Evolutionary conservation across 2,113 vertebrate species (phyloP), one percentile per base, ranked within the genome.

Genomic region (Alouatta palliata): DNA sequence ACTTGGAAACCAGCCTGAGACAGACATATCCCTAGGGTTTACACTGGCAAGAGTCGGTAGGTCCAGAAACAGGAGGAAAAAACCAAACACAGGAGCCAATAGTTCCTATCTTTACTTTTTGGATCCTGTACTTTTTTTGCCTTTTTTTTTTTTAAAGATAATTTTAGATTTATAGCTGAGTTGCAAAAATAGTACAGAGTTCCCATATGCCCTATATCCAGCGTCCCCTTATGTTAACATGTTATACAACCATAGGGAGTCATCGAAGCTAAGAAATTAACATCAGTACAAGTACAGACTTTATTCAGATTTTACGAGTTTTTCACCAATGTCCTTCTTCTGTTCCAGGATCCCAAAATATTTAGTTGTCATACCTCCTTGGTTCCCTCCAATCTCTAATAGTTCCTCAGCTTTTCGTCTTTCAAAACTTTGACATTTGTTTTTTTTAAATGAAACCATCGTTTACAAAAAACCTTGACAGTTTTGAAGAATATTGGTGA

Each of bases 251-350:
- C 86, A 77, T 2, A 80, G 45, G 80, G 58, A 84, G 45, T 90
- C 76, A 79, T 47, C 64, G 83, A 96, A 96, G 90, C 30, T 87
- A 90, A 95, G 79, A 94, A 70, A 92, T 27, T 76, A 86, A 82
- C 73, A 64, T 4, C 86, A 37, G 27, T 85, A 84, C 20, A 95
- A 90, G 32, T 32, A 87, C 5, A 94, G 45, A 64, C 47, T 35
- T 80, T 91, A 77, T 16, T 90, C 45, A 94, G 25, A 90, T 30
- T 89, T 12, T 52, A 80, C 19, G 20, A 37, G 47, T 75, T 88
- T 95, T 88, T 75, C 49, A 87, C 58, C n/a, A 87, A 77, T 56
- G 12, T 68, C 30, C 9, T 68, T 90, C 49, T 94, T 45, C 61
- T 86, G 30, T 68, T 91, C 66, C 25, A 96, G 82, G 80, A 92